Base-by-base conservation (phyloP, 2,888 invertebrate species). In the Harpagoxenus sublaevis region DNA sequence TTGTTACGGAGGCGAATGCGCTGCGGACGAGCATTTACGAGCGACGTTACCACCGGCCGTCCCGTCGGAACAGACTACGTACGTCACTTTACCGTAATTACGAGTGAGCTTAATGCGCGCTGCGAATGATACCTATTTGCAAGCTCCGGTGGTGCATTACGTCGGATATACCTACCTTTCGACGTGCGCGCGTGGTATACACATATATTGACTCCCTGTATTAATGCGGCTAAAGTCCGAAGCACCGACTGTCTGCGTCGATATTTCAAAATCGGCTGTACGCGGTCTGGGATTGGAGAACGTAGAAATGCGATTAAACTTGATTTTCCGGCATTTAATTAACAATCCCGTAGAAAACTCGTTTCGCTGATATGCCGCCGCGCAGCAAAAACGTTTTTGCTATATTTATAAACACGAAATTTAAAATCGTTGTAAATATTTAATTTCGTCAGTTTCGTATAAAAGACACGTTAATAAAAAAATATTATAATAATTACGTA, bases 91-190 rank as follows among this genome's bases (percentile, higher is more conserved):
- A 68, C 77, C 15, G 62, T 87, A 85, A 88, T 87, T 88, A 85
- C 73, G 62, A 55, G 57, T 66, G 77, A 83, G 84, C 77, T 88
- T 88, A 87, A 88, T 87, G 82, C 68, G 60, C 71, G 8, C 87
- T 45, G 83, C 84, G 84, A 86, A 82, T 84, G 84, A 86, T 87
- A 79, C 70, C 70, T 79, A 87, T 87, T 87, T 82, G 84, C 86
- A 78, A 75, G 86, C 63, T 10, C 35, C 45, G 53, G 51, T 45
- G 48, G 51, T 63, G 57, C 65, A 81, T 79, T 71, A 78, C 48
- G 35, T 12, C 51, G 71, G 23, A 65, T 71, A 23, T 23, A 23
- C 23, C 23, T 23, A 71, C 71, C 70, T 51, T 68, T 77, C 66
- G 51, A 75, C 75, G 51, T 55, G 57, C 57, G 60, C 23, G 60